Conservation (phyloP, 2,888 invertebrate species). For the Rotaria socialis region DNA sequence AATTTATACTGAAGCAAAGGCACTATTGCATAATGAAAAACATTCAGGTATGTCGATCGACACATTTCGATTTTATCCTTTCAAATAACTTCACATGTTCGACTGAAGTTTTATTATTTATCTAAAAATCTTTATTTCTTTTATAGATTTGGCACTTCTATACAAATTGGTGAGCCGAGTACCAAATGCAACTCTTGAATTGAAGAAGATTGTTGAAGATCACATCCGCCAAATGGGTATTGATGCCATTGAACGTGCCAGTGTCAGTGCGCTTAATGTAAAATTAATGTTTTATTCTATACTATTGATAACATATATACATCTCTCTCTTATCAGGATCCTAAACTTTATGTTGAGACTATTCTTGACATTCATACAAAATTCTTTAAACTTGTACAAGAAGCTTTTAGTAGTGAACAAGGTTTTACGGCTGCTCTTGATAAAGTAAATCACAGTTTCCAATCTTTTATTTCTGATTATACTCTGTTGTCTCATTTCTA, state of each 20-base stretch:
- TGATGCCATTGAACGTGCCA: conserved; percentile 86
- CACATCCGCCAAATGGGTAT: conserved; percentile 76
- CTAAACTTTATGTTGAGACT: conserved; percentile 91
- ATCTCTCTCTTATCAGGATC: conserved; percentile 68
- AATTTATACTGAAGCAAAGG: conserved; percentile 84
- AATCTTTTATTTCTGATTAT: too few species aligned
- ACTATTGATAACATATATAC: not conserved
- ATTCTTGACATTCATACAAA: conserved; percentile 95
- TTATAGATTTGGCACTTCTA: conserved; percentile 82
- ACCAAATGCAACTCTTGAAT: conserved; percentile 80
- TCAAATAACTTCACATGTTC: too few species aligned
- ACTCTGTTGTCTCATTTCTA: not conserved
- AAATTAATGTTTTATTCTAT: conserved; percentile 51
- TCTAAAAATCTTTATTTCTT: not conserved
- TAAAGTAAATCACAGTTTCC: conserved; percentile 62
- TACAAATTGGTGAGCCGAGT: conserved; percentile 85
- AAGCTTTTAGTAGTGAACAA: conserved; percentile 91
- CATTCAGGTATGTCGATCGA: conserved; percentile 65
- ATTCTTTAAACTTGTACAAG: conserved; percentile 85
- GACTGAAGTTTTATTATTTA: not conserved
- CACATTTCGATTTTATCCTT: too few species aligned
- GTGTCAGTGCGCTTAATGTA: conserved; percentile 81
- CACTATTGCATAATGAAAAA: conserved; percentile 85
- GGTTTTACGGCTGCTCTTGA: conserved; percentile 94
- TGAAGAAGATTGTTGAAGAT: conserved; percentile 79